Conservation (phyloP, 2,113 vertebrate genomes). For the Pseudorhombus dupliciocellatus region DNA sequence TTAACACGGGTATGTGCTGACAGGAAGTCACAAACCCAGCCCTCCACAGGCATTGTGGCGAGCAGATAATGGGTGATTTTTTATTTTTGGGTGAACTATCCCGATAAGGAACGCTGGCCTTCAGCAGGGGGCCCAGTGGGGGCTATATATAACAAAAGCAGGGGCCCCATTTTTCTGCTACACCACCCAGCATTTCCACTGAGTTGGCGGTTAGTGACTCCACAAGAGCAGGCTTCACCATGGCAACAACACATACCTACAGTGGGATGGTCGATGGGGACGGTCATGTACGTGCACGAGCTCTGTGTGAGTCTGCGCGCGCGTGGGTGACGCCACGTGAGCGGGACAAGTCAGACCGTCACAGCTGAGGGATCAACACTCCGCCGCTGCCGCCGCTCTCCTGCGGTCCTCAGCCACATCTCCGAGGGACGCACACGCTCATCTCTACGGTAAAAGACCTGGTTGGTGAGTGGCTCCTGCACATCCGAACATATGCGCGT, state of each 20-base stretch:
- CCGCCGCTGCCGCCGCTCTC: neutral
- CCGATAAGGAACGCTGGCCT: neutral
- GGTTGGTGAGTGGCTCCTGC: too few species aligned
- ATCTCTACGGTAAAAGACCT: too few species aligned
- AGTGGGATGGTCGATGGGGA: too few species aligned
- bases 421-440: too few species aligned
- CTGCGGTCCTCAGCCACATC: neutral
- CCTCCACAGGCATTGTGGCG: too few species aligned
- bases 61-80: too few species aligned
- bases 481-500: too few species aligned
- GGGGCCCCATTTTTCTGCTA: neutral
- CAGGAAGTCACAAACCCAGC: too few species aligned
- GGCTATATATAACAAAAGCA: neutral
- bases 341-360: neutral
- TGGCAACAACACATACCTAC: neutral
- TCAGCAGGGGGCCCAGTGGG: neutral
- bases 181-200: neutral
- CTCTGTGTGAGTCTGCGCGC: too few species aligned
- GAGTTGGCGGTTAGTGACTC: neutral
- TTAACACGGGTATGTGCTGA: too few species aligned
- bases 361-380: neutral
- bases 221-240: neutral
- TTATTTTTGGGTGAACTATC: too few species aligned
- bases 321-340: neutral
- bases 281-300: too few species aligned